Percentiles rank a stretch among this genome's conserved stretches.
Conservation (phyloP, 2,113 vertebrate species). For the Puma concolor region DNA sequence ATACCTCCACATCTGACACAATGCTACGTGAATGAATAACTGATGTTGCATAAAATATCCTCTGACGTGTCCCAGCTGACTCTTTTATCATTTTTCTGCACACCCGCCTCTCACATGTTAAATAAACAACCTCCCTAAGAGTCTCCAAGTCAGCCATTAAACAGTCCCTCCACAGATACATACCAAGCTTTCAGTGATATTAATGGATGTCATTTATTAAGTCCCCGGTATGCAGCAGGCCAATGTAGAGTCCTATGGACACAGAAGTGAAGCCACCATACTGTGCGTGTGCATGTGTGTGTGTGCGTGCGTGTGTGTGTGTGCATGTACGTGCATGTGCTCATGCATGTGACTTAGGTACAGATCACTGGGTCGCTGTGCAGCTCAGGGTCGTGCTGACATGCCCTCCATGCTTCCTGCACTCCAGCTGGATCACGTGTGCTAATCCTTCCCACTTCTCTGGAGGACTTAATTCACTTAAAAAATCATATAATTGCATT, state of each 20-base stretch:
- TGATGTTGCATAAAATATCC: neutral
- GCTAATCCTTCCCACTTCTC: conserved; percentile 34
- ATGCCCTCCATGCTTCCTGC: neutral
- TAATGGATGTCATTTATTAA: neutral
- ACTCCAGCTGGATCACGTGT: neutral
- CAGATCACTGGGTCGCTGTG: no score
- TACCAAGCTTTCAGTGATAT: neutral
- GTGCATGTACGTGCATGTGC: no score
- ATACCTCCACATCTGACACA: neutral
- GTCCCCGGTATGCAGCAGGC: neutral
- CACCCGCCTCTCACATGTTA: neutral
- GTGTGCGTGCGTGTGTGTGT: rapidly evolving
- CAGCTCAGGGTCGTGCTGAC: neutral
- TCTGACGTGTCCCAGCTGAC: neutral
- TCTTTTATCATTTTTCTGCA: neutral
- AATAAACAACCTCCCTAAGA: neutral
- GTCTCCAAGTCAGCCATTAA: neutral
- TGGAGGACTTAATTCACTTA: conserved; percentile 63
- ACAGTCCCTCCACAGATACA: neutral
- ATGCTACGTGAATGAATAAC: neutral
- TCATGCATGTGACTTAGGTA: neutral
- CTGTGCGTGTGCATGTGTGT: neutral
- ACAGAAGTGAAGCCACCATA: neutral
- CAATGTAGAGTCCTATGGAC: neutral
- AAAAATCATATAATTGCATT: conserved; percentile 74